Conservation (phyloP, 2,888 invertebrate genomes). For the Pyralis farinalis region DNA sequence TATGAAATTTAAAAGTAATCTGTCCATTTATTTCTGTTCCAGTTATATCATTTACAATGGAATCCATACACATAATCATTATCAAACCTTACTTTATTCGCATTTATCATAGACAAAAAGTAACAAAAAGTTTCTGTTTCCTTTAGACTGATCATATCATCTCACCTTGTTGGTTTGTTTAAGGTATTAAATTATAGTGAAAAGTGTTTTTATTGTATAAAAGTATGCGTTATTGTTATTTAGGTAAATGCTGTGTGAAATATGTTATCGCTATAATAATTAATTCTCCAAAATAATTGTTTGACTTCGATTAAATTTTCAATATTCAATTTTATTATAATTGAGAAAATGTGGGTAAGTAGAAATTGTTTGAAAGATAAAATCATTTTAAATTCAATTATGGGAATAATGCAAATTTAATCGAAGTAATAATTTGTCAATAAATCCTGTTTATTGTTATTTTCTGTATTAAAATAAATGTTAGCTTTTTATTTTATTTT, state of each 20-base stretch:
- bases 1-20: too few species aligned
- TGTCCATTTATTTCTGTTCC: too few species aligned
- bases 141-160: too few species aligned
- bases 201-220: slow-evolving; percentile 8
- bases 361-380: background rate
- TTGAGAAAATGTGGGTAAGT: too few species aligned
- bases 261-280: slow-evolving; percentile 22
- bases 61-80: too few species aligned
- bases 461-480: slow-evolving; percentile 47
- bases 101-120: too few species aligned
- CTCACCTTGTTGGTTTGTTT: too few species aligned
- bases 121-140: too few species aligned
- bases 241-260: slow-evolving; percentile 13
- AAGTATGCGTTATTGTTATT: slow-evolving; percentile 12
- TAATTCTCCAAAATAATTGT: slow-evolving; percentile 41
- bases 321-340: background rate
- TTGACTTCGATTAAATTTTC: slow-evolving; percentile 9
- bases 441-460: slow-evolving; percentile 22
- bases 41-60: too few species aligned
- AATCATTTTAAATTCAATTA: background rate
- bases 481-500: slow-evolving; percentile 52
- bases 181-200: too few species aligned
- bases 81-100: too few species aligned
- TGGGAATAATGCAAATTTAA: slow-evolving; percentile 27
- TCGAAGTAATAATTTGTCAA: slow-evolving; percentile 22